Evolutionary conservation across 2,888 invertebrate genomes (phyloP).

Genomic region (Caenorhabditis sp.): DNA sequence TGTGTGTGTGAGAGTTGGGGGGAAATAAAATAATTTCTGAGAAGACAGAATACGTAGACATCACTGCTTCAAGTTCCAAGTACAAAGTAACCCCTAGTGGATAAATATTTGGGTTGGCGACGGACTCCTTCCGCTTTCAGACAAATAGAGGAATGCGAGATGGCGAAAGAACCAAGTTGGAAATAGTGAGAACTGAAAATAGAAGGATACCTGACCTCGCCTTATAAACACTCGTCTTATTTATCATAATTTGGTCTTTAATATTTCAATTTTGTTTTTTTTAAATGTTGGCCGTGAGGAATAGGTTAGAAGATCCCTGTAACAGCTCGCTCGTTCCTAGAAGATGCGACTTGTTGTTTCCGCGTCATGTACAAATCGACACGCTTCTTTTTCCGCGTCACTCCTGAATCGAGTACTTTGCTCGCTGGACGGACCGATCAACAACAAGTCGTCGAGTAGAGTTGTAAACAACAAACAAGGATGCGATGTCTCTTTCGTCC

Average conservation of each 20-base stretch:
- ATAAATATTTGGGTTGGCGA: constrained; percentile 6
- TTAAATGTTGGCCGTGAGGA: not conserved
- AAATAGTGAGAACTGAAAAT: constrained; percentile 10
- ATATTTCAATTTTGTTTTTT: too few relatives aligned
- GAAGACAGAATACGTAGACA: not conserved
- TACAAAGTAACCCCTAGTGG: not conserved
- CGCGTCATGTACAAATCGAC: constrained; percentile 3
- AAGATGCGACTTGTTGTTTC: not conserved
- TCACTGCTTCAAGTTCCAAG: constrained; percentile 3
- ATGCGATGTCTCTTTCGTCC: not conserved
- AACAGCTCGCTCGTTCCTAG: too few relatives aligned
- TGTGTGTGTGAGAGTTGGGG: too few relatives aligned
- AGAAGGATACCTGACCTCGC: constrained; percentile 7
- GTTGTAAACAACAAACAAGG: constrained; percentile 58
- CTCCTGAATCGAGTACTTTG: constrained; percentile 24
- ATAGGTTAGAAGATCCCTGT: not conserved
- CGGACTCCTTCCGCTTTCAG: not conserved
- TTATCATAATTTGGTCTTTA: not conserved
- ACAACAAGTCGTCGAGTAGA: constrained; percentile 6
- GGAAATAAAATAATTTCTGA: not conserved
- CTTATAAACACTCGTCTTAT: constrained; percentile 7
- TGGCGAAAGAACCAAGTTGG: too few relatives aligned
- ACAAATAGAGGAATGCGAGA: constrained; percentile 1
- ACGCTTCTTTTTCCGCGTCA: constrained; percentile 16
- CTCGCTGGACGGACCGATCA: constrained; percentile 27